Conservation (phyloP, 2,888 invertebrate genomes). For the Rhorus exstirpatorius region DNA sequence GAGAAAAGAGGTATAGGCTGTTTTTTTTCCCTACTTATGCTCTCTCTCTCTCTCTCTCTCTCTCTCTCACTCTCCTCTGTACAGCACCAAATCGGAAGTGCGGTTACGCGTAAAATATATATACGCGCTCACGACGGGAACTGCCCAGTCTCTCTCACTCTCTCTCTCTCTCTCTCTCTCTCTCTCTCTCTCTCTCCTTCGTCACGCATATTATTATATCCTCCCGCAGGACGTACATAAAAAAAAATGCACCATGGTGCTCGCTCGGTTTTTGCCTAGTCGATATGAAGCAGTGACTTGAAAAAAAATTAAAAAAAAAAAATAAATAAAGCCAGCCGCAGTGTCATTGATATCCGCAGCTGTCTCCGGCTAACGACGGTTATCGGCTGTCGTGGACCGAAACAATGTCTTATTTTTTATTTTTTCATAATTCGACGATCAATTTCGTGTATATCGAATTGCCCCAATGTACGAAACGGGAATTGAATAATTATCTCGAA, state of each 20-base stretch:
- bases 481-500: slow-evolving; percentile 31
- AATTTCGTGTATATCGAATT: slow-evolving; percentile 40
- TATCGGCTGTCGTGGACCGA: slow-evolving; percentile 58
- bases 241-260: slow-evolving; percentile 39
- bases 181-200: slow-evolving; percentile 43
- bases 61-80: neutral
- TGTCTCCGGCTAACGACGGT: slow-evolving; percentile 64
- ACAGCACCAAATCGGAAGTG: slow-evolving; percentile 68
- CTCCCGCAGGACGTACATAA: slow-evolving; percentile 51
- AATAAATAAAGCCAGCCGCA: slow-evolving; percentile 45
- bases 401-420: slow-evolving; percentile 23
- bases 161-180: slow-evolving; percentile 23
- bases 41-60: slow-evolving; percentile 40
- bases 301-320: slow-evolving; percentile 43
- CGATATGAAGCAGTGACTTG: slow-evolving; percentile 55
- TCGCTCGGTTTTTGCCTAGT: slow-evolving; percentile 31
- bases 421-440: slow-evolving; percentile 43
- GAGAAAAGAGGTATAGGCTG: slow-evolving; percentile 40
- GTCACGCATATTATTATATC: slow-evolving; percentile 67
- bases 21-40: slow-evolving; percentile 25
- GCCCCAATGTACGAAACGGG: slow-evolving; percentile 2
- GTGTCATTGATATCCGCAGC: slow-evolving; percentile 70
- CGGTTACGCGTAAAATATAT: slow-evolving; percentile 66
- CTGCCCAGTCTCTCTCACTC: slow-evolving; percentile 32
- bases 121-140: slow-evolving; percentile 49